Base-by-base conservation (phyloP, 1,140 invertebrate genomes). In the Leptinotarsa defecta region DNA sequence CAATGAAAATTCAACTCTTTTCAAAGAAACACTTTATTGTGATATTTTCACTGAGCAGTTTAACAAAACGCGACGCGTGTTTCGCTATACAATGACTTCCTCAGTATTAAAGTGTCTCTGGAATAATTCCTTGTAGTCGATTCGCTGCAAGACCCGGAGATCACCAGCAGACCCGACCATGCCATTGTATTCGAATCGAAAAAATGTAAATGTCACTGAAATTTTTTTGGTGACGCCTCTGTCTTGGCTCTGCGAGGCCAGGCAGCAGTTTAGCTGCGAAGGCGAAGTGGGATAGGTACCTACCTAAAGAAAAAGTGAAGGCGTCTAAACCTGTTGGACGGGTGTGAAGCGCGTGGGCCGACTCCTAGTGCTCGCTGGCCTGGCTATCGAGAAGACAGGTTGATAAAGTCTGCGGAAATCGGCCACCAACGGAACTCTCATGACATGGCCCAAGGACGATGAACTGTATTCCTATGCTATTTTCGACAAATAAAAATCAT, bases 311-410 rank as follows among this genome's bases (percentile, higher is more conserved):
- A 83, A 82, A 83, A 82, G 81, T 82, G 81, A 83, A 83, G 82
- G 82, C 81, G 82, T 83, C 77, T 74, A 83, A 83, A 83, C 82
- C 82, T 83, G 82, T 83, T 83, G 80, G 79, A 83, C 82, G 78
- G 81, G 82, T 82, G 82, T 83, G 77, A 82, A 77, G 76, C 79
- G 82, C 82, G 82, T 83, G 82, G 82, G 82, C 75, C 77, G 80
- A 81, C 80, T 82, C 80, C 81, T 81, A 81, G 81, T 80, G 80
- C 75, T 69, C 65, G 73, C 69, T 63, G 19, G 69, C 48, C 69
- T 61, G 69, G 69, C 69, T 61, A 52, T 52, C 64, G 57, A 24
- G 68, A 62, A 74, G 72, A 77, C 76, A 77, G 72, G 72, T 74
- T 52, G 69, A 71, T 71, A 71, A 20, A 20, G 63, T 77, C 76